A percentile compares a stretch with the other conserved stretches of the same genome.
Evolutionary conservation across 2,113 vertebrate genomes (phyloP).

Genomic region (Muntiacus muntjak): DNA sequence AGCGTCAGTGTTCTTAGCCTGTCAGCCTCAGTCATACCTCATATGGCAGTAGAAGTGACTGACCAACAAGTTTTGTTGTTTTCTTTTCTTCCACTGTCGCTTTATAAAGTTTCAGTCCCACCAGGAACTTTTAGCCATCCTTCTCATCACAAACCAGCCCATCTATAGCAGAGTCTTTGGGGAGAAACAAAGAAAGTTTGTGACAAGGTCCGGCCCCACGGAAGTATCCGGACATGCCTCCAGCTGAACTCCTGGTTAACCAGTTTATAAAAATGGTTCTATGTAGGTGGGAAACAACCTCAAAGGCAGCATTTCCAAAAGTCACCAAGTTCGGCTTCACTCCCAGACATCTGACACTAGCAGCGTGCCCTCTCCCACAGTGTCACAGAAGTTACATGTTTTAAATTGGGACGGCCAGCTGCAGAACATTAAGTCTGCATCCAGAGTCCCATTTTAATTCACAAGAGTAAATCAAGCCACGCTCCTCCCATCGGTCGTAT

Average conservation of each 20-base stretch:
- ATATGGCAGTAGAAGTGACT: neutral
- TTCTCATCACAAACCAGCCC: conserved; percentile 38
- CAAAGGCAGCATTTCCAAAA: conserved; percentile 71
- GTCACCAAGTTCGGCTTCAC: conserved; percentile 77
- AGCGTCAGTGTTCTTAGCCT: neutral
- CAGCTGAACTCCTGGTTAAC: conserved; percentile 82
- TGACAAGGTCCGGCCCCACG: conserved; percentile 65
- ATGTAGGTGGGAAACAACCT: conserved; percentile 79
- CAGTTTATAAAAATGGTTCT: conserved; percentile 80
- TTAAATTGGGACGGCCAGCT: conserved; percentile 74
- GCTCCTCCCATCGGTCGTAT: conserved; percentile 29
- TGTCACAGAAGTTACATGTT: conserved; percentile 59
- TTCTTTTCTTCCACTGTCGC: neutral
- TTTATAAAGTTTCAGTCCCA: conserved; percentile 25
- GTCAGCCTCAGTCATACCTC: neutral
- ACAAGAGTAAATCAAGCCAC: conserved; percentile 59
- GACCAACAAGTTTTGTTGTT: neutral
- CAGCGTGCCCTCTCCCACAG: conserved; percentile 64
- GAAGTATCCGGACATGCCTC: conserved; percentile 67
- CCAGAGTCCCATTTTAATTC: conserved; percentile 60
- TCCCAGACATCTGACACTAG: conserved; percentile 73
- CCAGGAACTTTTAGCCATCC: conserved; percentile 4
- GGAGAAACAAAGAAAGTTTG: conserved; percentile 51
- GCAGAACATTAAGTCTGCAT: conserved; percentile 72
- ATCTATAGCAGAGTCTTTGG: conserved; percentile 54